Base-by-base conservation (phyloP, 2,113 vertebrate genomes). In the Corvus moneduloides region DNA sequence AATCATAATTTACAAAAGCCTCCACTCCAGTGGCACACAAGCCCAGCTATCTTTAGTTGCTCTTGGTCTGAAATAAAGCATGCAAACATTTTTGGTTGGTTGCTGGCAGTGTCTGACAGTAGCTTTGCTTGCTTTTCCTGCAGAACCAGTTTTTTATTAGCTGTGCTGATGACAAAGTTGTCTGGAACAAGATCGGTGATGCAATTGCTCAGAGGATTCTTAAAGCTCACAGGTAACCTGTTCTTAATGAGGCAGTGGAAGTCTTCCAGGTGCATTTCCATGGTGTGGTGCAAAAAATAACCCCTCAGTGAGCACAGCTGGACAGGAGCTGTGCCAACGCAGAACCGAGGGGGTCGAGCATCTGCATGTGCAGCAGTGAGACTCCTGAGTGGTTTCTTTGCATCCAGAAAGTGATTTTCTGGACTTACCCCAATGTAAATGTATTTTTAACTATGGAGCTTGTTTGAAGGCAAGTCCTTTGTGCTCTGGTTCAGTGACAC, bases 141-240 rank as follows among this genome's bases (percentile, higher is more conserved):
- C 77, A 99, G 99, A 99, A 99, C 96, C 99, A 99, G 97, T 99
- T 99, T 96, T 99, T 99, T 93, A 99, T 99, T 97, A 99, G 99
- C 98, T 99, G 99, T 35, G 98, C 99, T 7, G 99, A 99, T 95
- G 98, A 98, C 97, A 98, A 97, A 94, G 97, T 98, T 21, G 99
- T 99, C 58, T 99, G 98, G 97, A 99, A 99, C 97, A 99, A 98
- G 97, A 98, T 99, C 1, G 99, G 99, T 0, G 98, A 99, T 72
- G 85, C 99, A 1, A 99, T 99, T 24, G 98, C 98, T 22, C 97
- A 98, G 77, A 98, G 99, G 89, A 99, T 99, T 96, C 98, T 99
- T 76, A 98, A 97, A 96, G 99, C 99, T 10, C 97, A 99, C 98
- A 99, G 98, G 99, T 99, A 97, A 98, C 17, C 61, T 68, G 8